Evolutionary conservation across 2,888 invertebrate species (phyloP), one percentile per base, ranked within the genome.

Genomic region (Pristionchus entomophagus): DNA sequence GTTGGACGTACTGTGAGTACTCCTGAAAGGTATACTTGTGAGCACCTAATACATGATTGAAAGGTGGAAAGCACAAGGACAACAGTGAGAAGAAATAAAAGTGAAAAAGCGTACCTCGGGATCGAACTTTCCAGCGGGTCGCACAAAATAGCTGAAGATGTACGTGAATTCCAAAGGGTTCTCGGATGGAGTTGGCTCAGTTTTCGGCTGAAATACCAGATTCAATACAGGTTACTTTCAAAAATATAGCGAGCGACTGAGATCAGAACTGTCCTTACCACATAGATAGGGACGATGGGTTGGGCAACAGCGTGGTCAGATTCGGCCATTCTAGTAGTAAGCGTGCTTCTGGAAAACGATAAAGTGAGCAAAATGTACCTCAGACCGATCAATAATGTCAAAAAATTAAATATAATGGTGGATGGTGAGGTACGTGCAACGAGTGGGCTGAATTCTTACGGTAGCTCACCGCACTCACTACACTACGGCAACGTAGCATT

Each of bases 61-160:
- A 59, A 26, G 29, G 2, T 26, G 29, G 29, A 14, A 12, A 19
- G 14, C n/a, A n/a, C n/a, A n/a, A n/a, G n/a, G n/a, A n/a, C n/a
- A n/a, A n/a, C n/a, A n/a, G n/a, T n/a, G n/a, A n/a, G n/a, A n/a
- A n/a, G n/a, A n/a, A n/a, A 65, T 35, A 17, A 5, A 32, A 62
- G 5, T 45, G 26, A 29, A 65, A 2, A 29, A 84, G n/a, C 17
- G 89, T 45, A 91, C 90, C 86, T 91, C 93, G 14, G 93, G 93
- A 80, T 93, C 92, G 86, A 93, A 93, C 59, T 93, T 92, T 29
- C 92, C 92, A 19, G 85, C 41, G 14, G 93, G 93, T 19, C 92
- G 89, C 62, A 92, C 86, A 85, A 93, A 93, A 84, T 90, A 93
- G 22, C 92, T 92, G 69, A 92, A 92, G 1, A 89, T 88, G 86